Evolutionary conservation across 1,140 invertebrate species (phyloP), one percentile per base, ranked within the genome.

Genomic region (Cepaea nemoralis): DNA sequence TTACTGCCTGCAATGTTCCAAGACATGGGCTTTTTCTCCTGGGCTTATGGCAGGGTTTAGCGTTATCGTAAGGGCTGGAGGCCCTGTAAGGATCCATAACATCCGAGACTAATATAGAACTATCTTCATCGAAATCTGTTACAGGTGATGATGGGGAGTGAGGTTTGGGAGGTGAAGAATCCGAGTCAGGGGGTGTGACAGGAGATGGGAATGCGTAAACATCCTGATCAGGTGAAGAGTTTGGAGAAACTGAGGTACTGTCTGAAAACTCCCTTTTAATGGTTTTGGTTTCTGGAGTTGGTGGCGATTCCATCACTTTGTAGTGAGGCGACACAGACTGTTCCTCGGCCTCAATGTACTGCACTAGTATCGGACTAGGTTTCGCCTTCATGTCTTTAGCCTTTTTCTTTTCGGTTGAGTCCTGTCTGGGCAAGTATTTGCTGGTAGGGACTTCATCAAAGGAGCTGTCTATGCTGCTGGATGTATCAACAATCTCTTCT

Each of bases 91-190:
- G 31, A 40, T 24, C 24, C 40, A 35, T 35, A 39, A 6, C 55
- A 39, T 69, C 59, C 5, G 39, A n/a, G 1, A 16, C 24, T 31
- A 45, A 24, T 33, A 27, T 16, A 33, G 10, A 35, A 48, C n/a
- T 31, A 24, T 88, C 87, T 39, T 90, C 87, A 71, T 87, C 86
- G 59, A 88, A 86, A 79, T 88, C 88, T 14, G 86, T 88, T 27
- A 86, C 86, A 0, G 85, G 83, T 0, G 88, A 89, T 12, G 89
- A 90, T 0, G 90, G 90, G 8, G 90, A 91, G 66, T 88, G 88
- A n/a, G 90, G 89, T 82, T 90, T 89, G 39, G 90, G 90, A 40
- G 90, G 90, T 6, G 90, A 91, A 5, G 87, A 87, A 70, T 90
- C 88, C 0, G 88, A 90, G 67, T 91, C 90, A 0, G 89, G 89